These are phyloP conservation scores for Epirrhoe alternata DNA, from an alignment of 2,888 invertebrate species.

Conservation along the genomic window DNA sequence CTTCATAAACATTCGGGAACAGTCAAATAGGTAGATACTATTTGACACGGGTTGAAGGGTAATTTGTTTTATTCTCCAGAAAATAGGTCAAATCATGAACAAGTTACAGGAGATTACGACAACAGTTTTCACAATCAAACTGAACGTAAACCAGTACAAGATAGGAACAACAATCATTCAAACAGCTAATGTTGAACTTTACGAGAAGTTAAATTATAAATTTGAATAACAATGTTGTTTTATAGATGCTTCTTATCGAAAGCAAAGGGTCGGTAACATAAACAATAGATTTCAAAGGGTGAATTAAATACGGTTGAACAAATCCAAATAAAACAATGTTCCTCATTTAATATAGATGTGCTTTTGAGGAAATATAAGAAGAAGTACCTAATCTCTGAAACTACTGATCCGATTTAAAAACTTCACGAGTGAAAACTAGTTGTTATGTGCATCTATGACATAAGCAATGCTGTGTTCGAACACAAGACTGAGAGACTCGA, in stretches of 20 bases:
- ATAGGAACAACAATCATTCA: constrained; percentile 32
- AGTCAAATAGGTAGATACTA: not conserved
- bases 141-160: constrained; percentile 4
- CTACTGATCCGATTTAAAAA: too few relatives aligned
- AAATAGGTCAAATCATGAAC: not conserved
- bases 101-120: not conserved
- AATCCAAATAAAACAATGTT: not conserved
- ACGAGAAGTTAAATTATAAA: constrained; percentile 36
- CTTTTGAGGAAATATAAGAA: not conserved
- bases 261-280: constrained; percentile 30
- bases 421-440: too few relatives aligned
- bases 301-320: not conserved
- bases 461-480: too few relatives aligned
- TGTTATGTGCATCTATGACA: too few relatives aligned
- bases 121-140: constrained; percentile 23
- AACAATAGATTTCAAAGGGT: not conserved
- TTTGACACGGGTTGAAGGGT: not conserved
- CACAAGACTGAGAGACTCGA: too few relatives aligned
- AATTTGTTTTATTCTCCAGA: not conserved
- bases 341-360: not conserved
- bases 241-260: constrained; percentile 25
- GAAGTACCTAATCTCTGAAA: too few relatives aligned
- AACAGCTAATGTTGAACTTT: constrained; percentile 26
- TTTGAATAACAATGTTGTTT: constrained; percentile 35
- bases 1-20: not conserved